A percentile compares a stretch with the other conserved stretches of the same genome.
Conservation (phyloP, 2,797 vertebrate genomes). For the Pseudochromis fuscus region DNA sequence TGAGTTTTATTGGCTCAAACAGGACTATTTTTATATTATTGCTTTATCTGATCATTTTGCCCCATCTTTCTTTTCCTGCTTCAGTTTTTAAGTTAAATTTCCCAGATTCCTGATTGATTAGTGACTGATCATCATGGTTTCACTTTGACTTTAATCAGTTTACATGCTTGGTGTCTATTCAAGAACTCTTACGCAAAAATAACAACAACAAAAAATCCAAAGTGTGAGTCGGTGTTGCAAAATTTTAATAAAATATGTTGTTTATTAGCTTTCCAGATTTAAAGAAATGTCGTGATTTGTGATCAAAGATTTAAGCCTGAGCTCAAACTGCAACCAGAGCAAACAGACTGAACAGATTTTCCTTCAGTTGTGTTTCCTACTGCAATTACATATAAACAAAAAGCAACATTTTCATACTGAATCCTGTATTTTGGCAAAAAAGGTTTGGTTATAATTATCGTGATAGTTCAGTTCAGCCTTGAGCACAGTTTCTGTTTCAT, state of each 20-base stretch:
- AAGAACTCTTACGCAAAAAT: background rate
- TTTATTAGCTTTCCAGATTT: background rate
- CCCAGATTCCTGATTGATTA: background rate
- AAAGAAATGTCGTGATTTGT: background rate
- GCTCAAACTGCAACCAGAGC: too few relatives aligned
- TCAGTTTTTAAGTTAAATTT: background rate
- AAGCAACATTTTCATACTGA: background rate
- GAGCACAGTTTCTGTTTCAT: background rate
- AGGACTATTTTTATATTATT: conserved; percentile 8
- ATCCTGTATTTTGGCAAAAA: background rate
- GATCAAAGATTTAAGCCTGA: too few relatives aligned
- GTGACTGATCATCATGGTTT: background rate
- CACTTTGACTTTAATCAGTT: background rate
- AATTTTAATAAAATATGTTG: background rate
- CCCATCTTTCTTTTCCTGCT: background rate
- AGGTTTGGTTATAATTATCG: background rate
- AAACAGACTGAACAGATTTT: conserved; percentile 1
- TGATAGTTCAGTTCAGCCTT: background rate
- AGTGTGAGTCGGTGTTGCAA: background rate
- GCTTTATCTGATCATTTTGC: background rate
- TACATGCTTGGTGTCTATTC: background rate
- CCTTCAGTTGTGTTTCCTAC: background rate
- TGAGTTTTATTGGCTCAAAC: conserved; percentile 20
- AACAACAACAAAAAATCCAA: background rate
- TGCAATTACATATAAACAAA: background rate